Evolutionary conservation across 37 sponge, comb jelly and placozoan species (phyloP).

Genomic region (Beroe ovata): DNA sequence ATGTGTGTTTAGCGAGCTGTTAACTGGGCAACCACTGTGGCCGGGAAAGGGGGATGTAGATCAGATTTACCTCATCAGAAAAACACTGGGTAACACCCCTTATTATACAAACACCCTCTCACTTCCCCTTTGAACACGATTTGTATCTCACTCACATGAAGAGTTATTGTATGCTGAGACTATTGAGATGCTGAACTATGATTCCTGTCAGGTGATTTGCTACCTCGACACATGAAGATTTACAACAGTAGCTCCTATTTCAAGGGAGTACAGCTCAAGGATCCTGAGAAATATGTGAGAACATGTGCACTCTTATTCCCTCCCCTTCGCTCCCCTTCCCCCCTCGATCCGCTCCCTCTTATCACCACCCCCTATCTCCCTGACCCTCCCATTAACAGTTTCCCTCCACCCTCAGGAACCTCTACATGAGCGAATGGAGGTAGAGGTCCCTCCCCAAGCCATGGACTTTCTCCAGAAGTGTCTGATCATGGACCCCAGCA

Average conservation of each 20-base stretch:
- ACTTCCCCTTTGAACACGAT: too few relatives aligned
- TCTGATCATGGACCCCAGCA: constrained; percentile 86
- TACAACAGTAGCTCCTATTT: constrained; percentile 84
- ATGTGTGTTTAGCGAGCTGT: constrained; percentile 93
- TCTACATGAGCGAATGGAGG: constrained; percentile 44
- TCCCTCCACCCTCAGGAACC: constrained; percentile 22
- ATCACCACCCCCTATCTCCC: background rate
- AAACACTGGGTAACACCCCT: constrained; percentile 81
- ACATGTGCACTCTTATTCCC: background rate
- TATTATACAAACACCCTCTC: too few relatives aligned
- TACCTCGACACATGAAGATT: constrained; percentile 82
- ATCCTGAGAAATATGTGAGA: constrained; percentile 74
- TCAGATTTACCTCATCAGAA: constrained; percentile 87
- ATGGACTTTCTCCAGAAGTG: constrained; percentile 73
- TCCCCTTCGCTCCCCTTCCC: too few relatives aligned
- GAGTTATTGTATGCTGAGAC: too few relatives aligned
- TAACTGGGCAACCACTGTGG: constrained; percentile 88
- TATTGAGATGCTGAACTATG: too few relatives aligned
- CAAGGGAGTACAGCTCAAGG: constrained; percentile 79
- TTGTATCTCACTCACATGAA: too few relatives aligned
- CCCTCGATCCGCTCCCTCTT: constrained; percentile 12
- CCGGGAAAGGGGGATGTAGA: constrained; percentile 91
- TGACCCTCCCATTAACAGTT: too few relatives aligned
- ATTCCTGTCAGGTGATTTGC: constrained; percentile 82
- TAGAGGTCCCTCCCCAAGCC: constrained; percentile 7